Conservation (phyloP, 1,140 invertebrate genomes). For the Meteorus sp. region DNA sequence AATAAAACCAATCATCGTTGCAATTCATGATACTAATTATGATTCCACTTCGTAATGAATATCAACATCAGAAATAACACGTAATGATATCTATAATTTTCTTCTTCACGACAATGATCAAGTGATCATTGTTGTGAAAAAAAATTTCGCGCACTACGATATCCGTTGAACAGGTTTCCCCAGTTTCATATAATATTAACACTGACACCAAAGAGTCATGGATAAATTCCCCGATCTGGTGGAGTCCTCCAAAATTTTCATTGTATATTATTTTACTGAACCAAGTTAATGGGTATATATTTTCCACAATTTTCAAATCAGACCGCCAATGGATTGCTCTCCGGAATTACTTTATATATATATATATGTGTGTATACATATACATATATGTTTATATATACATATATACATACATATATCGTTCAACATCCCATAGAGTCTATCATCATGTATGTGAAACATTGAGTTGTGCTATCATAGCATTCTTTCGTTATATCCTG, state of each 20-base stretch:
- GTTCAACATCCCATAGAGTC: too few species aligned
- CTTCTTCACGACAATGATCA: not conserved
- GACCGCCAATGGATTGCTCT: too few species aligned
- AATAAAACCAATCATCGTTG: not conserved
- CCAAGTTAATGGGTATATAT: too few species aligned
- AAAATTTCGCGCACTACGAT: not conserved
- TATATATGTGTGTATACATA: too few species aligned
- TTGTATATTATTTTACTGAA: too few species aligned
- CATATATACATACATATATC: too few species aligned
- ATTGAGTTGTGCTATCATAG: not conserved
- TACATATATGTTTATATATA: too few species aligned
- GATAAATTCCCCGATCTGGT: too few species aligned
- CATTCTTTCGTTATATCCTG: not conserved
- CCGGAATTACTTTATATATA: too few species aligned
- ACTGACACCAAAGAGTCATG: slow-evolving; percentile 7
- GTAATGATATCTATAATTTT: slow-evolving; percentile 15
- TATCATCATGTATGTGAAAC: not conserved
- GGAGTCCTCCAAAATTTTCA: too few species aligned
- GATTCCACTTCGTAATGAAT: slow-evolving; percentile 17
- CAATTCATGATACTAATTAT: not conserved
- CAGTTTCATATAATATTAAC: not conserved
- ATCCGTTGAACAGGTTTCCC: not conserved
- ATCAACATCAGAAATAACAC: slow-evolving; percentile 29
- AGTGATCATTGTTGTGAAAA: not conserved
- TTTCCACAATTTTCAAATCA: too few species aligned